A percentile compares a stretch with the other conserved stretches of the same genome.
Conservation (phyloP, 2,113 vertebrate species). For the Calyptommatus sinebrachiatus region DNA sequence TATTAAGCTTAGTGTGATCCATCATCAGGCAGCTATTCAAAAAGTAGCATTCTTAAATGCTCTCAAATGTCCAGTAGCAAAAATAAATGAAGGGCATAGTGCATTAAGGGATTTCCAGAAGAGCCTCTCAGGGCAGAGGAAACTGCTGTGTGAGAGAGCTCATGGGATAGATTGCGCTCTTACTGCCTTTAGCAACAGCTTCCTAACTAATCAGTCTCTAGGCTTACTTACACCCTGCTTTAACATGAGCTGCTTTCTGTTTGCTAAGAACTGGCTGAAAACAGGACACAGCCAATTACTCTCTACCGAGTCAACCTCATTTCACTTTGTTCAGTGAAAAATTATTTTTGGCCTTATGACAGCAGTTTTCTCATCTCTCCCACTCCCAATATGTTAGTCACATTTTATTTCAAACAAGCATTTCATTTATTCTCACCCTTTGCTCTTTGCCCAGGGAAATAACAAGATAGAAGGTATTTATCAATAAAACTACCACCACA, state of each 20-base stretch:
- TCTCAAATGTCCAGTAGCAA: slow-evolving; percentile 69
- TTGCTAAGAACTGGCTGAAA: slow-evolving; percentile 72
- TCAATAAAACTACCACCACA: too few relatives aligned
- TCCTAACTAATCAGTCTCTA: slow-evolving; percentile 75
- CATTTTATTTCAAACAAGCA: neutral
- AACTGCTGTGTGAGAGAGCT: slow-evolving; percentile 51
- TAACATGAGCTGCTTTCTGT: slow-evolving; percentile 65
- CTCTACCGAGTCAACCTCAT: slow-evolving; percentile 74
- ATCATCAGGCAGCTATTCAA: slow-evolving; percentile 64
- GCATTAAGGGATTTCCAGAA: slow-evolving; percentile 64
- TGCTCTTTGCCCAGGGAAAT: neutral
- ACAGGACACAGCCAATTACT: slow-evolving; percentile 81
- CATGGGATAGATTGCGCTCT: slow-evolving; percentile 48
- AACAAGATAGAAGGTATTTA: neutral
- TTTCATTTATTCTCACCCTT: neutral
- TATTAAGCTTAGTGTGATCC: slow-evolving; percentile 69
- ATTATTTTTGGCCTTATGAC: slow-evolving; percentile 30
- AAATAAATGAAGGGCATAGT: slow-evolving; percentile 71
- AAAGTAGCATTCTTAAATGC: slow-evolving; percentile 64
- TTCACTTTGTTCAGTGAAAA: slow-evolving; percentile 77
- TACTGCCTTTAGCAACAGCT: slow-evolving; percentile 63
- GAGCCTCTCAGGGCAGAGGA: slow-evolving; percentile 54
- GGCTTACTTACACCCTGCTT: slow-evolving; percentile 72
- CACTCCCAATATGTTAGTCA: neutral
- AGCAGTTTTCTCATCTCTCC: neutral